Evolutionary conservation across 2,888 invertebrate species (phyloP).

Genomic region (Acheta domesticus): DNA sequence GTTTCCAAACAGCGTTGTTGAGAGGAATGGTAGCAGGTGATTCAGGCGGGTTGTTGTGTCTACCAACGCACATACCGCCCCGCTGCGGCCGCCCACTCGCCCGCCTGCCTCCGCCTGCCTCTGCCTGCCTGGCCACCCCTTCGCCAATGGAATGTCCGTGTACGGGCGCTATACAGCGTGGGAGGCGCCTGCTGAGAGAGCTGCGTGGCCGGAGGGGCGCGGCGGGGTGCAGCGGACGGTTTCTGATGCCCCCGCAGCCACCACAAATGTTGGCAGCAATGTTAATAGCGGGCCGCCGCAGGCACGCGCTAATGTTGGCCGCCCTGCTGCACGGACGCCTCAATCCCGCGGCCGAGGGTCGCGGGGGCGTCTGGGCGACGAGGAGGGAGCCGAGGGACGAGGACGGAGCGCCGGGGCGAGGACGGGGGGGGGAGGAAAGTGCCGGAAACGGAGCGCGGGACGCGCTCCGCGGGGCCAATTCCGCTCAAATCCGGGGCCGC

Average conservation of each 20-base stretch:
- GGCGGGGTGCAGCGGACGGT: neutral
- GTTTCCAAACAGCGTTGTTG: too few relatives aligned
- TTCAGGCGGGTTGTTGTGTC: neutral
- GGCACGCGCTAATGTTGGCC: conserved; percentile 7
- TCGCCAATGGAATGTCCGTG: neutral
- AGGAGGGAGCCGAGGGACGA: neutral
- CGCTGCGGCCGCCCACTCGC: neutral
- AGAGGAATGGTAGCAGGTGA: too few relatives aligned
- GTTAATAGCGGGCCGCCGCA: conserved; percentile 1
- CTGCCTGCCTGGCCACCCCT: neutral
- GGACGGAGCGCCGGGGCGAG: too few relatives aligned
- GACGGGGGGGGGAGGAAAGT: too few relatives aligned
- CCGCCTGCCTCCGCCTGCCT: neutral
- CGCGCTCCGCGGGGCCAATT: too few relatives aligned
- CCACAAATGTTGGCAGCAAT: conserved; percentile 7
- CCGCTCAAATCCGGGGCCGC: too few relatives aligned
- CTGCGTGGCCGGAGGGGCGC: too few relatives aligned
- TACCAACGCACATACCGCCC: neutral
- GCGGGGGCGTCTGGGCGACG: neutral
- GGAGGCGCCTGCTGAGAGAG: too few relatives aligned
- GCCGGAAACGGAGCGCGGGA: too few relatives aligned
- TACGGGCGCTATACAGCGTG: neutral
- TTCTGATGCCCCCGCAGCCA: neutral
- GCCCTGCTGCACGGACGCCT: neutral
- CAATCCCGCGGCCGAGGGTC: neutral